Evolutionary conservation across 2,797 vertebrate species (phyloP), one percentile per base, ranked within the genome.

Genomic region (Gymnoscopelus braueri): DNA sequence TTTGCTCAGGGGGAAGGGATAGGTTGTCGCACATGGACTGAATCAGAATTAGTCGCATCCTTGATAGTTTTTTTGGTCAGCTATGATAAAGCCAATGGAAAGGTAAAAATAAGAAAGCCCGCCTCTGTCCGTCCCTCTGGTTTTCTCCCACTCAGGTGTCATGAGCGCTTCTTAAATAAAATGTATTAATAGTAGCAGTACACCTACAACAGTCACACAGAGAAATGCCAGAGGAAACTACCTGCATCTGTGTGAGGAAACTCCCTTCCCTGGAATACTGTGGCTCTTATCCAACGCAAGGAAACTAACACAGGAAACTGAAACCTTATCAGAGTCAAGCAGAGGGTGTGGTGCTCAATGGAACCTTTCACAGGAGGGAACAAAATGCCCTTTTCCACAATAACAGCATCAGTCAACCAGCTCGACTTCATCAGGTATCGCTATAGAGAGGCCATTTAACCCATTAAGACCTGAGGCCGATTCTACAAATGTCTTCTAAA

Each of bases 351-450:
- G 15, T 58, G 44, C 19, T 47, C 49, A 66, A 57, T 44, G 39
- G 23, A 47, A 66, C 24, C 6, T 12, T 26, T 15, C 19, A 26
- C 13, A 7, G 53, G 44, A 54, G 19, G 47, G 56, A 56, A 24
- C 52, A 39, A 39, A 24, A 47, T 65, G 63, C 52, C 53, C 53
- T 56, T 56, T 65, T n/a, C 3, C 8, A 10, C 56, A 47, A 47
- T 48, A 55, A 53, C 53, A 47, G 52, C 53, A 47, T 65, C 44
- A 39, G 63, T 48, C 50, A 64, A 4, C n/a, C 14, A 19, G 19
- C 1, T 19, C 19, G 19, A 19, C 10, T 26, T 19, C 9, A 65
- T 24, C 53, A 23, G 52, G 52, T 9, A 39, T 12, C 12, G 51
- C 26, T 44, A 44, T 10, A 11, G 8, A 39, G 35, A 56, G 10